Evolutionary conservation across 1,140 invertebrate species (phyloP), one percentile per base, ranked within the genome.

Genomic region (Liolophura sinensis): DNA sequence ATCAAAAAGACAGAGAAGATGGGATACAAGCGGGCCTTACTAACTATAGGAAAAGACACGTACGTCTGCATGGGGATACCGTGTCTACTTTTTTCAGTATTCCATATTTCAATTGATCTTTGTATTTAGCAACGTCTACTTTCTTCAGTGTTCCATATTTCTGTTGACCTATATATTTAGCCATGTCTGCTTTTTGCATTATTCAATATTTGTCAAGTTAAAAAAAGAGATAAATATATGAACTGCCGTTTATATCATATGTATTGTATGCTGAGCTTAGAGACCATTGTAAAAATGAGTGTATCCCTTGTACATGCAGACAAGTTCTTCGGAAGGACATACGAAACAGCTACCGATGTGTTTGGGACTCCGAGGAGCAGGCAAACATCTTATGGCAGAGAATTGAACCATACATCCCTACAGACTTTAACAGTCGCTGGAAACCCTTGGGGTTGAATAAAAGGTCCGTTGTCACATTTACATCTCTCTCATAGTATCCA

Each of bases 261-360:
- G 31, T 5, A 40, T 40, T 40, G 31, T 40, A 40, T 40, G 31
- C 31, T 40, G 31, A 40, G 9, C 31, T 40, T 40, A 9, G 31
- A 40, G 9, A 40, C 31, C 31, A 9, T 40, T 40, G 9, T 40
- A 40, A 40, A 3, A 40, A 40, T 9, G 31, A 40, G 3, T 40
- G 31, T 40, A 40, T 40, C 9, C 3, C 31, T n/a, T n/a, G 9
- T 40, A 3, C 31, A 5, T 64, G n/a, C 56, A 74, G 75, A 60
- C 67, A 77, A 54, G 48, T 52, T 20, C n/a, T 65, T 22, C 70
- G 67, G 68, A 74, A 60, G 20, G 72, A 76, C 60, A 62, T 73
- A 20, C 57, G 76, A 27, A 78, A 78, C 54, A 78, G 69, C 48
- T 61, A 66, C 16, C 71, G 76, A 24, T 74, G 74, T 65, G 76